Evolutionary conservation across 1,140 invertebrate species (phyloP).

Genomic region (Spodoptera litura): DNA sequence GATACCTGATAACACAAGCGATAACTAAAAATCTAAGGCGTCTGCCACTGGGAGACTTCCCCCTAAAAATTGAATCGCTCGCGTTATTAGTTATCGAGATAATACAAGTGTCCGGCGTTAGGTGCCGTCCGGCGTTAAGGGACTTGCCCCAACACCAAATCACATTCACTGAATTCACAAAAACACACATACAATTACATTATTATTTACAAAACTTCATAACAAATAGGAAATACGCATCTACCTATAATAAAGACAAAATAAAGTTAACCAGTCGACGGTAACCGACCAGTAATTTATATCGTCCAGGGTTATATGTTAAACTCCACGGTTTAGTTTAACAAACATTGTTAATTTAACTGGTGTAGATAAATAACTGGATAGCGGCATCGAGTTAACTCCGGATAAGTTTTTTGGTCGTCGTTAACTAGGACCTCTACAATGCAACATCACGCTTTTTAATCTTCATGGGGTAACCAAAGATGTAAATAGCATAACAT

Average conservation of each 20-base stretch:
- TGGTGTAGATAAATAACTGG: conserved; percentile 1
- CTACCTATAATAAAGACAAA: neutral
- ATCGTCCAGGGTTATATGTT: conserved; percentile 10
- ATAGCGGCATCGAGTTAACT: neutral
- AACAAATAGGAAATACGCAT: neutral
- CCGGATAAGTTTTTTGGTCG: neutral
- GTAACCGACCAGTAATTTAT: conserved; percentile 5
- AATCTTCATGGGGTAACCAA: no score
- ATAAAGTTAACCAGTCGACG: neutral
- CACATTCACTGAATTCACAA: no score
- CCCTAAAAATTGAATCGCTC: no score
- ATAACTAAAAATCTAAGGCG: no score
- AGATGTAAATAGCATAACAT: no score
- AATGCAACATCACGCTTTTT: no score
- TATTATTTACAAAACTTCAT: neutral
- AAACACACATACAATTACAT: neutral
- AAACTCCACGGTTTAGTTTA: conserved; percentile 28
- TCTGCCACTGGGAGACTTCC: no score
- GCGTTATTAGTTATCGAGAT: no score
- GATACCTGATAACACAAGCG: no score
- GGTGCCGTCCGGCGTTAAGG: no score
- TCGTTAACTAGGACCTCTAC: neutral
- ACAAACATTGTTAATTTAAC: conserved; percentile 35
- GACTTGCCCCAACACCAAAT: no score
- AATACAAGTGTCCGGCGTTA: no score